phyloP scores from a whole-genome alignment of 1,140 invertebrate genomes.

The Leptinotarsa lineolata region DNA sequence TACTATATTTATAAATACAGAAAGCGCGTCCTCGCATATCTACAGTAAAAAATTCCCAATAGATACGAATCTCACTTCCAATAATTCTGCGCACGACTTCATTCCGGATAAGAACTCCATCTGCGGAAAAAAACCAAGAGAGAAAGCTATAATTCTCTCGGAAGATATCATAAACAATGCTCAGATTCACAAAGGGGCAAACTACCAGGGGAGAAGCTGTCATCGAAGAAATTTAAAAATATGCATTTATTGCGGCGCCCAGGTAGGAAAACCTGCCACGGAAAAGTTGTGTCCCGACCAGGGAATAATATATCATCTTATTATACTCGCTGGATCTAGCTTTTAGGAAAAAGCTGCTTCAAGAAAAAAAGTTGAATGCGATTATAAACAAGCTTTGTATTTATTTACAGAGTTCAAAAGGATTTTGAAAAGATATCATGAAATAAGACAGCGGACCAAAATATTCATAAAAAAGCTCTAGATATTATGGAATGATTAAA shows the following conservation, averaged over 20 bases:
- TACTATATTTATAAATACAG: no score
- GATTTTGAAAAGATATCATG: neutral
- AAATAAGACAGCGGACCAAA: no score
- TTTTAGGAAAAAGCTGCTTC: neutral
- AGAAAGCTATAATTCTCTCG: neutral
- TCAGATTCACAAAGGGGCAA: neutral
- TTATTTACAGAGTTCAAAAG: slow-evolving; percentile 4
- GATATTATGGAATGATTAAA: no score
- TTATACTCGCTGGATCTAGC: slow-evolving; percentile 27
- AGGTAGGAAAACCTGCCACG: neutral
- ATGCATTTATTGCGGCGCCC: slow-evolving; percentile 19
- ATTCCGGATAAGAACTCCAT: no score
- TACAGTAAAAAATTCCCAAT: no score
- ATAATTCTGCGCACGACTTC: no score
- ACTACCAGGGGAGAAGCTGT: neutral
- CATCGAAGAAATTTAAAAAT: slow-evolving; percentile 17
- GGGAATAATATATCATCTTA: slow-evolving; percentile 39
- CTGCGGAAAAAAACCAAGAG: neutral
- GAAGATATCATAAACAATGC: slow-evolving; percentile 5
- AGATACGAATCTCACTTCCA: no score
- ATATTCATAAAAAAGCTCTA: no score
- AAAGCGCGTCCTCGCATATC: no score
- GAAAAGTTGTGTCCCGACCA: slow-evolving; percentile 28
- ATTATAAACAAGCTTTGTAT: slow-evolving; percentile 15
- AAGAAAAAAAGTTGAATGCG: slow-evolving; percentile 7